phyloP scores from a whole-genome alignment of 2,888 invertebrate species.

The Unio delphinus region DNA sequence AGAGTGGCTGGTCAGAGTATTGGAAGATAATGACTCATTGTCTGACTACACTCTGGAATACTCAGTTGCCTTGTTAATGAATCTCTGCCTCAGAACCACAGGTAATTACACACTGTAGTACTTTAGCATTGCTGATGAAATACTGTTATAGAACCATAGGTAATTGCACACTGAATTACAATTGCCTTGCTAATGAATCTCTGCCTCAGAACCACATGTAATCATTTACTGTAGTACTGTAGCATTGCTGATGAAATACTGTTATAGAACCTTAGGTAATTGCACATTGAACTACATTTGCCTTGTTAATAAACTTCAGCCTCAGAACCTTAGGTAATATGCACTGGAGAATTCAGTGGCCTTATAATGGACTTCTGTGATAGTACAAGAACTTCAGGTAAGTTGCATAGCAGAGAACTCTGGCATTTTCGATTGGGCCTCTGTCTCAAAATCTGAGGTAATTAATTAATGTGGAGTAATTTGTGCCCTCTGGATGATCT shows the following conservation, averaged over 20 bases:
- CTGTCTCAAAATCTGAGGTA: too few species aligned
- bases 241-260: too few species aligned
- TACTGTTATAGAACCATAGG: too few species aligned
- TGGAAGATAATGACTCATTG: conserved; percentile 73
- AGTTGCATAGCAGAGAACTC: too few species aligned
- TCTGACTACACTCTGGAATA: conserved; percentile 78
- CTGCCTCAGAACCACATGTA: conserved; percentile 76
- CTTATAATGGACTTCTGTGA: too few species aligned
- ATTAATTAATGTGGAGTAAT: too few species aligned
- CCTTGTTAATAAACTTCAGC: conserved; percentile 80
- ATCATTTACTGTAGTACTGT: neutral
- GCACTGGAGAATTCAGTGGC: too few species aligned
- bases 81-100: conserved; percentile 77
- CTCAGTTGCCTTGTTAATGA: conserved; percentile 80
- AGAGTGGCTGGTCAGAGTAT: conserved; percentile 77
- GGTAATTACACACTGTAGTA: conserved; percentile 60
- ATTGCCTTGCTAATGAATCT: conserved; percentile 81
- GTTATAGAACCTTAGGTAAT: conserved; percentile 23
- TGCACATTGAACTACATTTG: conserved; percentile 80
- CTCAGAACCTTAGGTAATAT: conserved; percentile 75
- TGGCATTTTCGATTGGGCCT: too few species aligned
- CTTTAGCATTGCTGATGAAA: too few species aligned
- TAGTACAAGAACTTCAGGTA: too few species aligned
- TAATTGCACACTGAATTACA: conserved; percentile 78
- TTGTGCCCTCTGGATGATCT: too few species aligned